Evolutionary conservation across 2,888 invertebrate genomes (phyloP), one percentile per base, ranked within the genome.

Genomic region (Drosophila anomelani): DNA sequence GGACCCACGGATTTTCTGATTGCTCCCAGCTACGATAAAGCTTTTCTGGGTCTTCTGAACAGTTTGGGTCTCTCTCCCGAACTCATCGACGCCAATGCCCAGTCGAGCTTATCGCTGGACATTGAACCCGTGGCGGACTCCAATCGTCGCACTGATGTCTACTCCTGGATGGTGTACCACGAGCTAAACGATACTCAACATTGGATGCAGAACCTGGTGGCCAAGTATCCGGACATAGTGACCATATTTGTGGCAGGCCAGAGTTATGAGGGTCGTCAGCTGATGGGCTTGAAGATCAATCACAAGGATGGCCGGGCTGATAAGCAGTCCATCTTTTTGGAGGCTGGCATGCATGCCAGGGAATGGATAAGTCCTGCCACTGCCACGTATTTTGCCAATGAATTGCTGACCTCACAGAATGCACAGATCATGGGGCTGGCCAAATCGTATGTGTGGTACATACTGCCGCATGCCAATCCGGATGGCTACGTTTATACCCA

Each of bases 351-450:
- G 79, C 94, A 96, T 73, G 96, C 95, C 0, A 94, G 97, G 51
- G 97, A 97, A 91, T 97, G 96, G 96, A 93, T 96, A 9, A 93
- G 95, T 1, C 94, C 96, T 0, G 95, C 95, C 0, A 93, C 95
- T 0, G 90, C 94, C 0, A 94, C 95, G 0, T 96, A 94, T 79
- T 91, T 95, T 3, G 92, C 94, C 6, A 94, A 95, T 74, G 94
- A 95, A 85, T 90, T 96, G 2, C 90, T 95, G 3, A 93, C 93
- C 55, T 95, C 94, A 20, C 91, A 93, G 0, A 92, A 94, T 8
- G 77, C 92, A 0, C 93, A 93, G 6, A 91, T 94, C 0, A 90
- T 90, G 44, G 75, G 91, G 3, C 93, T 95, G 1, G 93, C 94
- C 0, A 92, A 94, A 53, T 93, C 93, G 26, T 94, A 94, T 78